Evolutionary conservation across 2,888 invertebrate genomes (phyloP), one percentile per base, ranked within the genome.

Genomic region (Automeris io): DNA sequence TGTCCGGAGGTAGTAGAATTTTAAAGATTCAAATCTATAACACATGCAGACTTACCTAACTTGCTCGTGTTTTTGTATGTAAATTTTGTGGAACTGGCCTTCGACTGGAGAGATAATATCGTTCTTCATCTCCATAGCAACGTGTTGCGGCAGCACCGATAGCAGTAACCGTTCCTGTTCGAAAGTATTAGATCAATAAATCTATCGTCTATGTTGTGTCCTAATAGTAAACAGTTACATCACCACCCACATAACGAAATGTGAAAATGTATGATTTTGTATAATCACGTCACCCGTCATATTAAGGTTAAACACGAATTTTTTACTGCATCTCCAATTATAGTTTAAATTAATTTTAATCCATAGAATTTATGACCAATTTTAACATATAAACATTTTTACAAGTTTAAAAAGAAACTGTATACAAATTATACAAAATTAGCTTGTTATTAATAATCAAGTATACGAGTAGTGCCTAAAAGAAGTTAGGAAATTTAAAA

Each of bases 71-170:
- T 94, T 93, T 75, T 96, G 95, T 61, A 96, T 96, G 86, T 96
- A 96, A 77, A 96, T 96, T 86, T 96, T 95, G 79, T 96, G 96
- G 80, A 96, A 96, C 80, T 96, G 95, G 46, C 95, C 94, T 70
- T 96, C 94, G 46, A 95, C 93, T 2, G 95, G 96, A 36, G 94
- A 94, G 61, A 95, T 92, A 54, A 97, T 94, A 79, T 96, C 96
- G 72, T 93, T 93, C 85, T 96, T 96, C 96, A 97, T 96, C 81
- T 96, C 96, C 93, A 95, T 93, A 51, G 96, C 97, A 55, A 90
- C 90, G 80, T 96, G 96, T 74, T 95, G 94, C 5, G 96, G 96
- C 62, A 97, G 88, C 50, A 96, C 95, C 26, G 95, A 95, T 49
- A 96, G 83, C 61, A 97, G 85, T 55, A 97, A 86, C 51, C 95